Percentiles rank a stretch among this genome's conserved stretches.
Evolutionary conservation across 2,797 vertebrate species (phyloP).

Genomic region (Odontamblyopus lacepedii): DNA sequence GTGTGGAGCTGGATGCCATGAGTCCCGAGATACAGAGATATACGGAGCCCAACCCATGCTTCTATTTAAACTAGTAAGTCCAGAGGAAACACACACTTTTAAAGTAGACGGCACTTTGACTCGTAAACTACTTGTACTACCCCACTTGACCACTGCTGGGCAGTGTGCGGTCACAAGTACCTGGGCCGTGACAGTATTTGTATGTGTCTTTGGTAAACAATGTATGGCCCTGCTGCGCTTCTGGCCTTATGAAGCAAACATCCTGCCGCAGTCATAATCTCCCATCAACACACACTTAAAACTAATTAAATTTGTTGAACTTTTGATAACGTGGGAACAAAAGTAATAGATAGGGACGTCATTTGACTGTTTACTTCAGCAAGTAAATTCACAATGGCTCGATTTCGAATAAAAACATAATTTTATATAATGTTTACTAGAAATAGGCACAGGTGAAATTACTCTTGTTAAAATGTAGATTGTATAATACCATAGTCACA

Average conservation of each 20-base stretch:
- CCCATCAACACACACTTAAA: conserved; percentile 12
- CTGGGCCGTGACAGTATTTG: no score
- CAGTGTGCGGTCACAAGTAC: background rate
- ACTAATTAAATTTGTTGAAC: conserved; percentile 64
- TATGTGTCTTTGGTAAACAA: background rate
- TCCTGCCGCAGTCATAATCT: background rate
- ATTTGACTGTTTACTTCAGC: conserved; percentile 38
- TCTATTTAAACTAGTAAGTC: background rate
- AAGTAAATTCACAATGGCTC: background rate
- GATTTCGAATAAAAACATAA: conserved; percentile 4
- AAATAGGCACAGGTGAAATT: background rate
- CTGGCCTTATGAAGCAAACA: conserved; percentile 7
- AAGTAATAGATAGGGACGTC: conserved; percentile 26
- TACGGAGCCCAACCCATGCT: background rate
- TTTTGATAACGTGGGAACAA: conserved; percentile 15
- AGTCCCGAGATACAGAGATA: background rate
- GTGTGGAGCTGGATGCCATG: background rate
- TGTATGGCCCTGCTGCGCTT: background rate
- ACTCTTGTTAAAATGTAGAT: background rate
- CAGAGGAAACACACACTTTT: background rate
- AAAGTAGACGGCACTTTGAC: background rate
- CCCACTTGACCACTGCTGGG: background rate
- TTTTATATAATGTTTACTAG: background rate
- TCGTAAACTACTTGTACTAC: background rate
- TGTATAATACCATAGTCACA: background rate